phyloP scores from a whole-genome alignment of 1,140 invertebrate genomes.

The Drosophila ananassae region DNA sequence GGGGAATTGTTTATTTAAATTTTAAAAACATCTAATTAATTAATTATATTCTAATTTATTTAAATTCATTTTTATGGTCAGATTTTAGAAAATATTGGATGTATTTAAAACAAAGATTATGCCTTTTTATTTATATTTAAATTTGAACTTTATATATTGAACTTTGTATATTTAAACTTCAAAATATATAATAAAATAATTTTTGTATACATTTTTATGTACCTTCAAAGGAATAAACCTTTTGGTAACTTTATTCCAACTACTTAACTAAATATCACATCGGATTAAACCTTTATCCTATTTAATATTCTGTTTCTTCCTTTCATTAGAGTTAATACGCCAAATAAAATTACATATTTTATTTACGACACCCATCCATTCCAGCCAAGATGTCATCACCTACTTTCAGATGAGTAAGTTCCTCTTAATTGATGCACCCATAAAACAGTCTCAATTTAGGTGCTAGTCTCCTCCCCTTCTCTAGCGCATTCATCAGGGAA shows the following conservation, averaged over 20 bases:
- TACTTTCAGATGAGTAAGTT: constrained; percentile 4
- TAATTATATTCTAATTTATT: background rate
- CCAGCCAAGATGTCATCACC: constrained; percentile 3
- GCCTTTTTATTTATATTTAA: too few relatives aligned
- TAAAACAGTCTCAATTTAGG: constrained; percentile 12
- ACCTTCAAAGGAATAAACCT: too few relatives aligned
- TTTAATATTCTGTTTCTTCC: background rate
- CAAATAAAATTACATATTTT: background rate
- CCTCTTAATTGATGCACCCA: constrained; percentile 28
- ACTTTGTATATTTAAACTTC: too few relatives aligned
- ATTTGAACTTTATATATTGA: too few relatives aligned
- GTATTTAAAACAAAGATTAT: too few relatives aligned
- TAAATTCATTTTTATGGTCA: too few relatives aligned
- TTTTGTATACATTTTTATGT: too few relatives aligned
- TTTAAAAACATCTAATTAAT: background rate
- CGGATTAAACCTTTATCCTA: background rate
- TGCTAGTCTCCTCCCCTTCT: background rate
- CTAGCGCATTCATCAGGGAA: constrained; percentile 7
- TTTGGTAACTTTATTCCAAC: too few relatives aligned
- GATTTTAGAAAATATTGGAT: too few relatives aligned
- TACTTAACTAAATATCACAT: too few relatives aligned
- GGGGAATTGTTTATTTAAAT: background rate
- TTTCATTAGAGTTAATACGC: background rate
- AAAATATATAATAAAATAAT: too few relatives aligned
- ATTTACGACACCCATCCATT: background rate